These are phyloP conservation scores for Thalassoma bifasciatum DNA, from an alignment of 2,113 vertebrate genomes.

Conservation along the genomic window DNA sequence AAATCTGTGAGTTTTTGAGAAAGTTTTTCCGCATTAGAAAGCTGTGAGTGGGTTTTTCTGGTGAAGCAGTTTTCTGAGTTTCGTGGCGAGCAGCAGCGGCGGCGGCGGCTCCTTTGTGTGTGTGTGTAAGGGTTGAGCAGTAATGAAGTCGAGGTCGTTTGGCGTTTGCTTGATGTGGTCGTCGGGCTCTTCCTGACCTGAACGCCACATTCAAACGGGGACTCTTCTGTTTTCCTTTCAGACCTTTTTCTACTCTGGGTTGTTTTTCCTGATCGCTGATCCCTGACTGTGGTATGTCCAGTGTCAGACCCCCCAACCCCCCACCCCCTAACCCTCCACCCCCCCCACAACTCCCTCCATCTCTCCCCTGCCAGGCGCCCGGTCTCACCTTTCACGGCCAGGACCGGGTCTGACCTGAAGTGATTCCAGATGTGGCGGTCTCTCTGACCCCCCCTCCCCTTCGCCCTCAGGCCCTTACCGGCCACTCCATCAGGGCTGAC, in stretches of 20 bases:
- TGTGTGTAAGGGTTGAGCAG: not conserved
- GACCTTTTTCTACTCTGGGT: constrained; percentile 30
- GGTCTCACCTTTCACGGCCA: constrained; percentile 83
- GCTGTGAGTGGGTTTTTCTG: too few relatives aligned
- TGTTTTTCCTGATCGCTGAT: constrained; percentile 57
- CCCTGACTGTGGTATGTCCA: constrained; percentile 75
- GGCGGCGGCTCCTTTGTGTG: not conserved
- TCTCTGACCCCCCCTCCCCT: constrained; percentile 58
- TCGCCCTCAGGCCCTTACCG: constrained; percentile 63
- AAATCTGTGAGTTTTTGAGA: too few relatives aligned
- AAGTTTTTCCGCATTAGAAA: too few relatives aligned
- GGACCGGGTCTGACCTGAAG: constrained; percentile 80
- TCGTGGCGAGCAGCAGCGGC: not conserved
- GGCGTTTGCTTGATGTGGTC: constrained; percentile 4
- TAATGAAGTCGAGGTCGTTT: not conserved
- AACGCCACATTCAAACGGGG: constrained; percentile 22
- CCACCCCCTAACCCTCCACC: constrained; percentile 24
- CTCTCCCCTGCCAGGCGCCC: constrained; percentile 64
- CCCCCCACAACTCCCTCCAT: too few relatives aligned
- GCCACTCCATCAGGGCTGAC: constrained; percentile 85
- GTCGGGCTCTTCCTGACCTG: constrained; percentile 12
- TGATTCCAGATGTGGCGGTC: constrained; percentile 86
- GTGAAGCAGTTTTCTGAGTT: too few relatives aligned
- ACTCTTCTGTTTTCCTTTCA: constrained; percentile 24
- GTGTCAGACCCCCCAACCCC: constrained; percentile 54